Evolutionary conservation across 2,797 vertebrate genomes (phyloP), one percentile per base, ranked within the genome.

Genomic region (Nannoperca obscura): DNA sequence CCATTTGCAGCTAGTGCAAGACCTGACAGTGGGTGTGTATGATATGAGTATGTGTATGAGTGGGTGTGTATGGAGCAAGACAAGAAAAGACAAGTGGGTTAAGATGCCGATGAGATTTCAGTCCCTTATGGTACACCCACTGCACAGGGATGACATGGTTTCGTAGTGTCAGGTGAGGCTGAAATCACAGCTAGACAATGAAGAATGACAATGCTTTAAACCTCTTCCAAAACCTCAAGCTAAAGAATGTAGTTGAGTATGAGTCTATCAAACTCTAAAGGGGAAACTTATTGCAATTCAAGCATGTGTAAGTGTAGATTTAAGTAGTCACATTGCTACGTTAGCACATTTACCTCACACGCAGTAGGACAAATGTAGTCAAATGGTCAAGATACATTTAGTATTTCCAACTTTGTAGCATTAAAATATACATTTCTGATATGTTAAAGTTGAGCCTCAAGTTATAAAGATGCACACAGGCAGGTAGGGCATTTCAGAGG

Each of bases 401-500:
- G 47, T 2, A 22, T 73, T 71, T 76, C 5, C 36, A 63, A 13
- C 10, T 47, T 53, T 53, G 64, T 52, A 82, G 52, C 66, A 24
- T 6, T 74, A 11, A 74, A 76, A 76, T 59, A 58, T 80, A 44
- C 61, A 85, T 82, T 65, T 83, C 40, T 61, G 17, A 67, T 71
- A 69, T 49, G 53, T 55, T 63, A 58, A 24, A 64, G 52, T n/a
- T 75, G 64, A 73, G 75, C 49, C 53, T 60, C 20, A 72, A 76
- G 73, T 82, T 34, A 61, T 58, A 24, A 19, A 69, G 69, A 88
- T 62, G 71, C 71, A 76, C 46, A 69, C 42, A 76, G 83, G 47
- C 89, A 89, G 83, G 84, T 84, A 74, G n/a, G 63, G 54, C 65
- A 73, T 32, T 72, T 84, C 73, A 46, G 66, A 79, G 80, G 82